phyloP scores from a whole-genome alignment of 2,888 invertebrate species.

The Ctenicera cuprea region DNA sequence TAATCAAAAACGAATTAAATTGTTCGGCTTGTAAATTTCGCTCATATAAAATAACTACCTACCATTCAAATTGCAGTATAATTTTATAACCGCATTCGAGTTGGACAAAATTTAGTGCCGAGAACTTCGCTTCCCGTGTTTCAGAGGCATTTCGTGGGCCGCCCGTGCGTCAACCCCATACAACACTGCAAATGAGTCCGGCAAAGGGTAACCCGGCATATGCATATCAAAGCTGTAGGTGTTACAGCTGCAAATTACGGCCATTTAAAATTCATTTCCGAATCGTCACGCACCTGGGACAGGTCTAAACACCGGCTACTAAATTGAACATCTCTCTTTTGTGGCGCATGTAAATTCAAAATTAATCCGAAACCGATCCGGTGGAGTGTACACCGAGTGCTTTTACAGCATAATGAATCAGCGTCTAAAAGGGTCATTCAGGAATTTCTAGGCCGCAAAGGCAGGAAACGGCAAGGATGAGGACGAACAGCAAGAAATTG shows the following conservation, averaged over 20 bases:
- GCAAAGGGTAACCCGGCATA: slow-evolving; percentile 25
- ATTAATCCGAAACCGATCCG: slow-evolving; percentile 20
- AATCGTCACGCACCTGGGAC: slow-evolving; percentile 22
- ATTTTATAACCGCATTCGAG: slow-evolving; percentile 33
- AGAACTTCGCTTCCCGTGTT: background rate
- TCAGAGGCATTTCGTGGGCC: background rate
- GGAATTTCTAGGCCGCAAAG: background rate
- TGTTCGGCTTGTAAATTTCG: background rate
- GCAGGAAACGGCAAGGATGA: background rate
- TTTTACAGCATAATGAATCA: slow-evolving; percentile 7
- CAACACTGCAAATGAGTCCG: slow-evolving; percentile 19
- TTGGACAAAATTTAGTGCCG: background rate
- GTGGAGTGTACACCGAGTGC: slow-evolving; percentile 5
- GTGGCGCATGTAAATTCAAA: slow-evolving; percentile 10
- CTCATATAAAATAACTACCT: slow-evolving; percentile 6
- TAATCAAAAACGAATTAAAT: slow-evolving; percentile 37
- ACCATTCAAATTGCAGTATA: slow-evolving; percentile 41
- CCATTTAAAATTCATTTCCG: slow-evolving; percentile 34
- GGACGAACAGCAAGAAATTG: background rate
- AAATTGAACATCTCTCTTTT: slow-evolving; percentile 20
- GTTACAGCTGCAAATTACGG: slow-evolving; percentile 35
- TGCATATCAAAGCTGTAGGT: slow-evolving; percentile 44
- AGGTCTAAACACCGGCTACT: background rate
- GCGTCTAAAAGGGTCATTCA: background rate
- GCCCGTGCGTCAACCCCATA: slow-evolving; percentile 6